Percentiles rank a stretch among this genome's conserved stretches.
phyloP scores from a whole-genome alignment of 2,888 invertebrate species.

The Minunthozetes semirufus region DNA sequence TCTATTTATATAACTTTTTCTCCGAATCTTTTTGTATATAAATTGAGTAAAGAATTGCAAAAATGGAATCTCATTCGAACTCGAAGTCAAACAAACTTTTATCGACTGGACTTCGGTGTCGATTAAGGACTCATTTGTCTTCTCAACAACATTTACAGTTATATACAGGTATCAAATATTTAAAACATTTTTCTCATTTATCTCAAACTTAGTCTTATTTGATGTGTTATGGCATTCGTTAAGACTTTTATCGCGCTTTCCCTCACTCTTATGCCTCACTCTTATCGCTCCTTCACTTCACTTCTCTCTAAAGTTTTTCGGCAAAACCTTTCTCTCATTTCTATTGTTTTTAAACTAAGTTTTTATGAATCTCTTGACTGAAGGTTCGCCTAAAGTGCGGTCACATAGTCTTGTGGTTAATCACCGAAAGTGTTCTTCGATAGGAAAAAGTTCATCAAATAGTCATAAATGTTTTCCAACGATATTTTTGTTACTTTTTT shows the following conservation, averaged over 20 bases:
- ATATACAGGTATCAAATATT: neutral
- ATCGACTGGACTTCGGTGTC: neutral
- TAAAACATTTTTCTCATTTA: neutral
- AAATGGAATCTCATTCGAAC: neutral
- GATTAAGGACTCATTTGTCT: neutral
- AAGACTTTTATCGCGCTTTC: neutral
- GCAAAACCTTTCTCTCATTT: neutral
- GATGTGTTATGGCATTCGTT: neutral
- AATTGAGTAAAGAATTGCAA: neutral
- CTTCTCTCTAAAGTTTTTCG: neutral
- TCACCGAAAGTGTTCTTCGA: neutral
- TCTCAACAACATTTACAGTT: neutral
- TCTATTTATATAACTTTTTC: conserved; percentile 22
- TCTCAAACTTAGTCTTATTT: neutral
- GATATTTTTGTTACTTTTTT: conserved; percentile 10
- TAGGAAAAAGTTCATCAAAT: neutral
- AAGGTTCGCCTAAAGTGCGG: neutral
- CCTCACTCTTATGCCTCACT: neutral
- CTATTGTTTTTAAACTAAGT: neutral
- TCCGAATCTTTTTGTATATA: neutral
- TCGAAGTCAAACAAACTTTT: neutral
- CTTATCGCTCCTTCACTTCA: conserved; percentile 8
- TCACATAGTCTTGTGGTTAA: neutral
- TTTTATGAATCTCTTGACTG: neutral
- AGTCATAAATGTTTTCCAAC: conserved; percentile 3